phyloP scores from a whole-genome alignment of 2,888 invertebrate genomes.

The Serripes groenlandicus region DNA sequence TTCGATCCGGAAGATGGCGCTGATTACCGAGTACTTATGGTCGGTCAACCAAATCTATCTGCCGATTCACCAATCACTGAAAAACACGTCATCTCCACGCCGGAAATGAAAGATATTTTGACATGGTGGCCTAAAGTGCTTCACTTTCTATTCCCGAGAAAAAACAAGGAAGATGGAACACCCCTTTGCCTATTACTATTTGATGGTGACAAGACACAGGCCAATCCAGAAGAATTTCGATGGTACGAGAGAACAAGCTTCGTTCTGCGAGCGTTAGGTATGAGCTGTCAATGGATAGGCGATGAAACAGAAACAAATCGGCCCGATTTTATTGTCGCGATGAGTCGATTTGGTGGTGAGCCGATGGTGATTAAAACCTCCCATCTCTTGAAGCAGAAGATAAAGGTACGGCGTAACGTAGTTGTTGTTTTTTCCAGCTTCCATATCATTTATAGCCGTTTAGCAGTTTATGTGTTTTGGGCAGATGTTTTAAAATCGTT shows the following conservation, averaged over 20 bases:
- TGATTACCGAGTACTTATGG: neutral
- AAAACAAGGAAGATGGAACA: neutral
- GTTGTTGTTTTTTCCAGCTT: too few species aligned
- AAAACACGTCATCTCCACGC: neutral
- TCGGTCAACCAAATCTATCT: neutral
- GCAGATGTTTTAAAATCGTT: too few species aligned
- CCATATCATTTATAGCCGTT: too few species aligned
- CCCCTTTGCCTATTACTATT: neutral
- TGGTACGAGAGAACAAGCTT: neutral
- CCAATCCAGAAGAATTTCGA: neutral
- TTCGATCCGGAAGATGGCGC: neutral
- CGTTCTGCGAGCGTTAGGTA: neutral
- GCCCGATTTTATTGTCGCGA: neutral
- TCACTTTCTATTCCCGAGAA: conserved; percentile 5
- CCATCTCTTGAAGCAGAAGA: neutral
- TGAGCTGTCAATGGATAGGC: neutral
- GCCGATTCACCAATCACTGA: neutral
- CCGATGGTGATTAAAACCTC: neutral
- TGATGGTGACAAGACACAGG: neutral
- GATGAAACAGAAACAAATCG: neutral
- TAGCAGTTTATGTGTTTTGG: too few species aligned
- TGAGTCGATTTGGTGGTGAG: neutral
- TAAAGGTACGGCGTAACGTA: too few species aligned
- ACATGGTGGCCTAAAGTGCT: conserved; percentile 16
- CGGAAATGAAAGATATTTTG: conserved; percentile 1